Evolutionary conservation across 2,888 invertebrate species (phyloP).

Genomic region (Hydriomena furcata): DNA sequence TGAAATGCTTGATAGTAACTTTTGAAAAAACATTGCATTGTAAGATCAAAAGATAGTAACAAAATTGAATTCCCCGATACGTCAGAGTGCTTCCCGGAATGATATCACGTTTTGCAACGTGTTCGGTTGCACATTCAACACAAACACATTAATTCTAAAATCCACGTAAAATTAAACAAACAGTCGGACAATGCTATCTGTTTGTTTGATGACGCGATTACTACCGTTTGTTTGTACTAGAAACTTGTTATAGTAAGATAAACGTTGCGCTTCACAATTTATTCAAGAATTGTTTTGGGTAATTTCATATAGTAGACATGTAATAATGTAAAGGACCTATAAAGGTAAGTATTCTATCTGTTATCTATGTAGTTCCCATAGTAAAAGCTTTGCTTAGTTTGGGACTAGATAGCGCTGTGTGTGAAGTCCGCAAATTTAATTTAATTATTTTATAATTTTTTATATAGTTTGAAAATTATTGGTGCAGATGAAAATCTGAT

Average conservation of each 20-base stretch:
- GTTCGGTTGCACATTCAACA: not conserved
- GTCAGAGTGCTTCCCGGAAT: not conserved
- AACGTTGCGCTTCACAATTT: not conserved
- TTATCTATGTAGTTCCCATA: too few relatives aligned
- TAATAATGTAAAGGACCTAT: not conserved
- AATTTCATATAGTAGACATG: not conserved
- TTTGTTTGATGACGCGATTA: constrained; percentile 15
- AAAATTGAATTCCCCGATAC: not conserved
- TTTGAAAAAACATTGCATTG: too few relatives aligned
- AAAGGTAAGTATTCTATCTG: too few relatives aligned
- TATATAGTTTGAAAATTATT: too few relatives aligned
- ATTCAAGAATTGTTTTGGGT: not conserved
- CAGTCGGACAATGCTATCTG: constrained; percentile 29
- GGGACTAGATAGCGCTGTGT: too few relatives aligned
- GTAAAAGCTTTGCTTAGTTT: too few relatives aligned
- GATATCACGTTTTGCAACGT: constrained; percentile 3
- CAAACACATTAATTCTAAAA: constrained; percentile 18
- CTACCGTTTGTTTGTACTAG: constrained; percentile 6
- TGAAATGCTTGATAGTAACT: too few relatives aligned
- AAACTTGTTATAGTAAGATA: constrained; percentile 1
- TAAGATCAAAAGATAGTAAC: too few relatives aligned
- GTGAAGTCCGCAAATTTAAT: too few relatives aligned
- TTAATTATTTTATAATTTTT: too few relatives aligned
- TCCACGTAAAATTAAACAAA: constrained; percentile 19
- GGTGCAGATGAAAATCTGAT: too few relatives aligned